Conservation (phyloP, 2,888 invertebrate genomes). For the Agriopis marginaria region DNA sequence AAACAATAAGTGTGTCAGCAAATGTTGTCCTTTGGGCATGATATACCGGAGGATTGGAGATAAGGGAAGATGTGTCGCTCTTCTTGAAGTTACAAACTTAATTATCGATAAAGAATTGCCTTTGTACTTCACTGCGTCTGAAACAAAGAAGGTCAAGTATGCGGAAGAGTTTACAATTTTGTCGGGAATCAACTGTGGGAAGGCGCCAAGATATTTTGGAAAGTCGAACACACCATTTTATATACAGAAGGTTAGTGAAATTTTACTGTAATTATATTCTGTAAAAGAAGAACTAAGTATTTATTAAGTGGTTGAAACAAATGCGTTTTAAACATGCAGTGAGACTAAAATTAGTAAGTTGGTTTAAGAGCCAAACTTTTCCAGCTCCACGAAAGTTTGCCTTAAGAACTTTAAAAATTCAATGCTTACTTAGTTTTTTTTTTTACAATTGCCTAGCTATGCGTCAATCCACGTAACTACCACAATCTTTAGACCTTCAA, state of each 20-base stretch:
- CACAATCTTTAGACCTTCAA: too few relatives aligned
- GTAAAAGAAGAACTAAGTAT: neutral
- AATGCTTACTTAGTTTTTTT: too few relatives aligned
- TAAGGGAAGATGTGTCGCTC: constrained; percentile 33
- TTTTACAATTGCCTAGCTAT: too few relatives aligned
- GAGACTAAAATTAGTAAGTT: too few relatives aligned
- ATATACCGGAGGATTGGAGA: constrained; percentile 31
- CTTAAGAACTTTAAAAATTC: too few relatives aligned
- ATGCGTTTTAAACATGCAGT: too few relatives aligned
- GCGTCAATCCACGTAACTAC: too few relatives aligned
- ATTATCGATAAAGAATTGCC: constrained; percentile 41
- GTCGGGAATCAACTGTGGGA: constrained; percentile 49
- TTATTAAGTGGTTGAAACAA: too few relatives aligned
- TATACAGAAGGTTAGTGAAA: constrained; percentile 53
- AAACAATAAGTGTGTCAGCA: constrained; percentile 54
- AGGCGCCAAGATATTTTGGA: constrained; percentile 38
- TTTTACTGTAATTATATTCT: neutral
- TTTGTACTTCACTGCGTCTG: constrained; percentile 28
- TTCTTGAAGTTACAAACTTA: constrained; percentile 28
- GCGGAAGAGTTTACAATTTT: constrained; percentile 41
- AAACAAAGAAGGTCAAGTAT: constrained; percentile 39
- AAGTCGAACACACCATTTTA: constrained; percentile 38
- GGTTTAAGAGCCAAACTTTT: too few relatives aligned
- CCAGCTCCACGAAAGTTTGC: too few relatives aligned
- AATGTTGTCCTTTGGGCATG: constrained; percentile 62